Percentiles rank a stretch among this genome's conserved stretches.
phyloP scores from a whole-genome alignment of 1,140 invertebrate species.

The Chironomus striatipennis region DNA sequence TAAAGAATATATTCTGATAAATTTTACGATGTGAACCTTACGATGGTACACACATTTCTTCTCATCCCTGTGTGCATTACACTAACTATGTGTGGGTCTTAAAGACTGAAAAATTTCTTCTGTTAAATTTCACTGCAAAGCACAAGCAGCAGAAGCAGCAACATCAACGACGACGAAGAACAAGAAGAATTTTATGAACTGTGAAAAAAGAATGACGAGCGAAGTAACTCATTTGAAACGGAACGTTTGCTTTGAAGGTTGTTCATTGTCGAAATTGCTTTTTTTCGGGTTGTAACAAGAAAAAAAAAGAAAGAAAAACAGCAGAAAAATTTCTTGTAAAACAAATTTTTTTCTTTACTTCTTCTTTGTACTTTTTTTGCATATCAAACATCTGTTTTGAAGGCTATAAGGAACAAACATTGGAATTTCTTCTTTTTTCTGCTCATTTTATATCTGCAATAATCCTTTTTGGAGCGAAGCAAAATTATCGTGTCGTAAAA shows the following conservation, averaged over 20 bases:
- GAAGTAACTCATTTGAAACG: slow-evolving; percentile 12
- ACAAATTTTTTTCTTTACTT: not conserved
- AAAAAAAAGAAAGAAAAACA: not conserved
- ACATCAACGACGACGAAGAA: not conserved
- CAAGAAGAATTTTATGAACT: not conserved
- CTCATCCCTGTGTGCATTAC: not conserved
- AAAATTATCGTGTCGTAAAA: too few species aligned
- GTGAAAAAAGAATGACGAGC: slow-evolving; percentile 4
- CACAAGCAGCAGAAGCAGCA: not conserved
- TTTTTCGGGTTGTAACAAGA: not conserved
- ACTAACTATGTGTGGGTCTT: not conserved
- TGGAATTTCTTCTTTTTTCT: not conserved
- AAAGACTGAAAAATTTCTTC: not conserved
- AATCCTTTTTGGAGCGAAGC: too few species aligned
- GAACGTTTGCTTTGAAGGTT: slow-evolving; percentile 7
- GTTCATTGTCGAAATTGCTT: not conserved
- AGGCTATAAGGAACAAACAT: not conserved
- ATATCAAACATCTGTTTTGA: slow-evolving; percentile 22
- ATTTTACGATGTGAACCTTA: not conserved
- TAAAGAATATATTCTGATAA: slow-evolving; percentile 8
- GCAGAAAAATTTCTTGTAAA: not conserved
- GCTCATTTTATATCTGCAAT: not conserved
- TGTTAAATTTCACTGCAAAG: not conserved
- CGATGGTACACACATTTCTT: not conserved
- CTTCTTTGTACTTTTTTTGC: not conserved